Conservation (phyloP, 1,140 invertebrate genomes). For the Drosophila erecta region DNA sequence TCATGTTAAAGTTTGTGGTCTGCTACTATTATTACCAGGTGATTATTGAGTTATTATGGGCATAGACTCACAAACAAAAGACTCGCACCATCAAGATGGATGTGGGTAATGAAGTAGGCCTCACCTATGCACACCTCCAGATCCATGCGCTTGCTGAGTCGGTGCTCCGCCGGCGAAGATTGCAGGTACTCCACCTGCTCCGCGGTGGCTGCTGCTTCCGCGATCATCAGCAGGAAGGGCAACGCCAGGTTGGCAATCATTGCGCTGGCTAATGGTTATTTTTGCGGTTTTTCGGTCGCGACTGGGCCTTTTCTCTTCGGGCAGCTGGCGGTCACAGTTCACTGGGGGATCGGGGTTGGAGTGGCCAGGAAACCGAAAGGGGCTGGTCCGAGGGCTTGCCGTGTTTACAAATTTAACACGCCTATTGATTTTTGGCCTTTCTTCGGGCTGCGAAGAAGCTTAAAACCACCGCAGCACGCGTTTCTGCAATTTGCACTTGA, state of each 20-base stretch:
- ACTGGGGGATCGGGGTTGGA: conserved; percentile 16
- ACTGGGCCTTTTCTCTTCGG: conserved; percentile 8
- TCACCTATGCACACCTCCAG: conserved; percentile 80
- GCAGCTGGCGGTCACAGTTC: conserved; percentile 53
- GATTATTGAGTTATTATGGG: too few species aligned
- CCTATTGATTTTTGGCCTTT: conserved; percentile 70
- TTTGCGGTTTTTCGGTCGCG: conserved; percentile 36
- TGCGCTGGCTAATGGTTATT: conserved; percentile 32
- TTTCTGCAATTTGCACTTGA: conserved; percentile 13
- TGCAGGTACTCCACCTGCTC: conserved; percentile 54
- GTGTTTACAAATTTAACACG: conserved; percentile 78
- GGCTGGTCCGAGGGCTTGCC: conserved; percentile 61
- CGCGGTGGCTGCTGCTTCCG: conserved; percentile 34
- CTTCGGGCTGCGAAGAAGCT: conserved; percentile 11
- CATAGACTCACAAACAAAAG: too few species aligned
- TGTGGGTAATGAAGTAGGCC: background rate
- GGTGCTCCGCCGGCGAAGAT: conserved; percentile 49
- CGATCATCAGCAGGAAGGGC: conserved; percentile 24
- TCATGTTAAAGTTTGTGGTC: too few species aligned
- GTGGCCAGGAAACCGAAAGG: background rate
- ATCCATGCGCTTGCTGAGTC: conserved; percentile 78
- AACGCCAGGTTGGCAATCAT: conserved; percentile 42
- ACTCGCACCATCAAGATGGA: background rate
- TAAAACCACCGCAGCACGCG: background rate
- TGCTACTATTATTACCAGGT: too few species aligned